phyloP scores from a whole-genome alignment of 2,888 invertebrate species.

The Chrysolina oricalcia region DNA sequence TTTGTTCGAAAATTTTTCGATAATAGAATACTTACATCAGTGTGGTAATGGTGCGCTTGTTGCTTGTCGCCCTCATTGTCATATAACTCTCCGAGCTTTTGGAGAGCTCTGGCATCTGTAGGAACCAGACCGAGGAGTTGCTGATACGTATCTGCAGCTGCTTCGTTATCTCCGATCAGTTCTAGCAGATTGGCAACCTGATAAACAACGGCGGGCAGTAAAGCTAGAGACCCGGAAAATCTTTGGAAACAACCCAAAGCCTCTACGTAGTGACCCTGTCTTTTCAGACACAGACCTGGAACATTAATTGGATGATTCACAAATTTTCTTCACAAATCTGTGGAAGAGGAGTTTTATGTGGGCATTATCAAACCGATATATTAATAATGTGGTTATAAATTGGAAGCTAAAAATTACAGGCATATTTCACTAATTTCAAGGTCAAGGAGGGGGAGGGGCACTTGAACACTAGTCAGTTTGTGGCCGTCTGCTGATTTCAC shows the following conservation, averaged over 20 bases:
- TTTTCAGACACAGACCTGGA: constrained; percentile 81
- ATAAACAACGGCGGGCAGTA: constrained; percentile 77
- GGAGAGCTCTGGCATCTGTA: constrained; percentile 91
- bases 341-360: too few relatives aligned
- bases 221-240: constrained; percentile 74
- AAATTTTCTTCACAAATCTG: too few relatives aligned
- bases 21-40: constrained; percentile 71
- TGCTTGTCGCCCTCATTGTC: constrained; percentile 93
- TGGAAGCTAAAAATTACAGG: too few relatives aligned
- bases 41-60: constrained; percentile 88
- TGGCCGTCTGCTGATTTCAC: too few relatives aligned
- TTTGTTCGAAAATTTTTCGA: not conserved
- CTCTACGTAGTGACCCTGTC: constrained; percentile 80
- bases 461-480: too few relatives aligned
- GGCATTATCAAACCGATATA: too few relatives aligned
- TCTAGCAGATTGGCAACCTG: constrained; percentile 88
- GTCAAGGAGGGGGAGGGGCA: too few relatives aligned
- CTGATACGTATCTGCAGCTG: constrained; percentile 79
- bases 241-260: constrained; percentile 88
- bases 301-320: not conserved
- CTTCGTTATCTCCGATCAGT: constrained; percentile 76
- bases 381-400: too few relatives aligned
- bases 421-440: too few relatives aligned
- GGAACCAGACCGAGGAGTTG: constrained; percentile 88
- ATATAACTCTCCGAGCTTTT: constrained; percentile 92